Conservation (phyloP, 2,888 invertebrate genomes). For the Ischnura elegans region DNA sequence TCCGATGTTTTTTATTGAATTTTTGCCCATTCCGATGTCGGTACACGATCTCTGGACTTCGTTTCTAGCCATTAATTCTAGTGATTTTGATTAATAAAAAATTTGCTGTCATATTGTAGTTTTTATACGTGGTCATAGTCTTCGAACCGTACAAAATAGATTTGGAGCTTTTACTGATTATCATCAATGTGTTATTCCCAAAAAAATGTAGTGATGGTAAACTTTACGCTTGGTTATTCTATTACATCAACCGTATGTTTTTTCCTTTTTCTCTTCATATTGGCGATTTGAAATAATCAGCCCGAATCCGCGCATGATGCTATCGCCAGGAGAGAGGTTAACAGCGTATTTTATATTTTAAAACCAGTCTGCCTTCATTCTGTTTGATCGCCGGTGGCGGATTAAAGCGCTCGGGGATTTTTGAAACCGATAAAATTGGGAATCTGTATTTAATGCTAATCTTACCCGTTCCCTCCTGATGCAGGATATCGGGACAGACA, state of each 20-base stretch:
- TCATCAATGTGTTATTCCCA: too few species aligned
- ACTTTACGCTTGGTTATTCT: too few species aligned
- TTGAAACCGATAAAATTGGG: neutral
- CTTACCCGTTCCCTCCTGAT: constrained; percentile 2
- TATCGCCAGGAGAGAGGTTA: neutral
- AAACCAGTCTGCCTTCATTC: neutral
- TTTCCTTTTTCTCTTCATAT: neutral
- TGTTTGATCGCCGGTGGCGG: neutral
- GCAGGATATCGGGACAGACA: neutral
- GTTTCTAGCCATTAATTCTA: too few species aligned
- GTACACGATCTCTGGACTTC: too few species aligned
- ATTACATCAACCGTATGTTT: neutral
- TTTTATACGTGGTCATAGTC: too few species aligned
- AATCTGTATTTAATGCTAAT: constrained; percentile 35
- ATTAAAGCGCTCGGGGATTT: neutral
- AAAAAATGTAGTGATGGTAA: too few species aligned
- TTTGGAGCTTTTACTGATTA: too few species aligned
- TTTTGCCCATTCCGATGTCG: too few species aligned
- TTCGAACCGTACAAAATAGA: too few species aligned
- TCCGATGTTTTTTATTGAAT: too few species aligned
- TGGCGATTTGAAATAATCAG: neutral
- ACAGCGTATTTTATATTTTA: neutral
- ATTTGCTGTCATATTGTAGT: too few species aligned
- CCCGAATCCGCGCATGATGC: neutral
- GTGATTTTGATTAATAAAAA: too few species aligned